Evolutionary conservation across 2,888 invertebrate genomes (phyloP).

Genomic region (Agonopterix alstromeriana): DNA sequence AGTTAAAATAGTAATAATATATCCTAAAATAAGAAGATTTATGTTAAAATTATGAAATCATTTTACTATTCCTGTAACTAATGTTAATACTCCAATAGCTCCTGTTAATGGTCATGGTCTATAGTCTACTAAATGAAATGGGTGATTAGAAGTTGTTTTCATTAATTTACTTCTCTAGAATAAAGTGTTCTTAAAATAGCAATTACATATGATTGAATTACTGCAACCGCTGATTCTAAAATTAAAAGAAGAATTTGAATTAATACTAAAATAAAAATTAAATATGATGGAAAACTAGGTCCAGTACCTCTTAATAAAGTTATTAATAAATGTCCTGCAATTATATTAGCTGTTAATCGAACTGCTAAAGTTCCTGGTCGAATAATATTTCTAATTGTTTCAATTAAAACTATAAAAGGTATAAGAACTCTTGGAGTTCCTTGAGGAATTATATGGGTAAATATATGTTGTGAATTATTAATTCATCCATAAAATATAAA

Average conservation of each 20-base stretch:
- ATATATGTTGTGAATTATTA: slow-evolving; percentile 79
- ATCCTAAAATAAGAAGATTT: slow-evolving; percentile 70
- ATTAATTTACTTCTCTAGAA: slow-evolving; percentile 81
- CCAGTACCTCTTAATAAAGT: slow-evolving; percentile 72
- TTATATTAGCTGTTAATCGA: slow-evolving; percentile 86
- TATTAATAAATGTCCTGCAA: slow-evolving; percentile 83
- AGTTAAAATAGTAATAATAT: slow-evolving; percentile 60
- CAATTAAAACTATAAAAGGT: slow-evolving; percentile 85
- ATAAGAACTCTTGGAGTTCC: slow-evolving; percentile 80
- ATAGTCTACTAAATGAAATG: slow-evolving; percentile 80
- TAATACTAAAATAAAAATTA: slow-evolving; percentile 49
- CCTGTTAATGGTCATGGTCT: slow-evolving; percentile 81
- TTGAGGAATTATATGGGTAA: slow-evolving; percentile 81
- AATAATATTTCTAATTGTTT: slow-evolving; percentile 84
- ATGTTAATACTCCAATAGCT: slow-evolving; percentile 75
- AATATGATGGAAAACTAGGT: slow-evolving; percentile 26
- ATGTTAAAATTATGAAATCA: slow-evolving; percentile 77
- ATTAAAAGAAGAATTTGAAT: slow-evolving; percentile 71
- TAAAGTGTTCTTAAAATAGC: slow-evolving; percentile 80
- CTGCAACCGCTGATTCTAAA: slow-evolving; percentile 77
- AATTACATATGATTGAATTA: slow-evolving; percentile 83
- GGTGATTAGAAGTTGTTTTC: slow-evolving; percentile 74
- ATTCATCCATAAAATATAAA: slow-evolving; percentile 81
- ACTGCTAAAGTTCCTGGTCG: slow-evolving; percentile 82
- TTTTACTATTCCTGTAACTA: slow-evolving; percentile 76